phyloP scores from a whole-genome alignment of 2,113 vertebrate genomes.

The Muntiacus reevesi region DNA sequence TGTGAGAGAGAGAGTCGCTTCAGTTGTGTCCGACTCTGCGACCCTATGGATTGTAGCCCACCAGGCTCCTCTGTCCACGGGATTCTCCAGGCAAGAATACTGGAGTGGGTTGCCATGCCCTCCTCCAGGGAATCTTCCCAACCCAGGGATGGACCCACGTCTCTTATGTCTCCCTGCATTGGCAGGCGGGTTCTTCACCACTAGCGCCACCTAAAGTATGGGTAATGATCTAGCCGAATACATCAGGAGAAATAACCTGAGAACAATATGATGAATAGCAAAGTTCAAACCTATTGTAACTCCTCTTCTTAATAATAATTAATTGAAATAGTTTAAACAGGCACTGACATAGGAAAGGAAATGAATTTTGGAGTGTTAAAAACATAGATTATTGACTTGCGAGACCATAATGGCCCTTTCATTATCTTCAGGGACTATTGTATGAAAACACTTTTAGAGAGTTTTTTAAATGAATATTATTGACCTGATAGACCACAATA shows the following conservation, averaged over 20 bases:
- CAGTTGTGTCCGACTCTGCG: neutral
- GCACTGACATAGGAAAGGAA: constrained; percentile 37
- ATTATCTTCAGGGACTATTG: constrained; percentile 31
- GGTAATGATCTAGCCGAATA: neutral
- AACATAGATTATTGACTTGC: constrained; percentile 61
- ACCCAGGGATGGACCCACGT: neutral
- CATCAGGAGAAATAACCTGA: constrained; percentile 40
- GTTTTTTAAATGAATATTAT: constrained; percentile 63
- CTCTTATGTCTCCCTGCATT: neutral
- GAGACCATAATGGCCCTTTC: constrained; percentile 61
- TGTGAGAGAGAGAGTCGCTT: neutral
- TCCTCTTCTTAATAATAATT: constrained; percentile 66
- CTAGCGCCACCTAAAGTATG: neutral
- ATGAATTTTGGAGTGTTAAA: constrained; percentile 66
- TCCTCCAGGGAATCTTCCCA: neutral
- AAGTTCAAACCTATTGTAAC: constrained; percentile 60
- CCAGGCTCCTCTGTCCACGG: neutral
- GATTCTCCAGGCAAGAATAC: neutral
- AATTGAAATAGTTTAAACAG: constrained; percentile 64
- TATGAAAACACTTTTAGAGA: constrained; percentile 54
- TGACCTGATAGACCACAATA: constrained; percentile 64
- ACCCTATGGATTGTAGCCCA: neutral
- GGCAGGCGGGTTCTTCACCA: neutral
- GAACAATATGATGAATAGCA: constrained; percentile 29
- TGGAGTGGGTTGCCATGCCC: neutral